Evolutionary conservation across 2,888 invertebrate genomes (phyloP).

Genomic region (Parochlus steinenii): DNA sequence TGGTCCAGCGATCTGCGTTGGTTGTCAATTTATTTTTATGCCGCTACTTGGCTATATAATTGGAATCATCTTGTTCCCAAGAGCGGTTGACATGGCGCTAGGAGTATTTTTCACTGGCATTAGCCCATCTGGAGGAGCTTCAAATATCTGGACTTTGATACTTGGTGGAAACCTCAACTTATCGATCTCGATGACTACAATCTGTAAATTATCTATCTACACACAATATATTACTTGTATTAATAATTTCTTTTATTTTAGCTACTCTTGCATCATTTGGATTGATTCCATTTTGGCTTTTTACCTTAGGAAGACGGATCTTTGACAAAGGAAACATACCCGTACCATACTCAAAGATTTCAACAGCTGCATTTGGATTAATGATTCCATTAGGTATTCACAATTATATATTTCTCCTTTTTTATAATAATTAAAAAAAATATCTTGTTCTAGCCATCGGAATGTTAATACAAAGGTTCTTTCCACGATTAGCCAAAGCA

Average conservation of each 20-base stretch:
- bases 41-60: slow-evolving; percentile 66
- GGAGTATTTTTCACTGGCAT: slow-evolving; percentile 84
- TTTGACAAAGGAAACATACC: slow-evolving; percentile 51
- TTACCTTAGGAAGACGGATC: slow-evolving; percentile 64
- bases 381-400: slow-evolving; percentile 62
- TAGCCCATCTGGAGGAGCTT: slow-evolving; percentile 87
- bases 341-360: slow-evolving; percentile 66
- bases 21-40: slow-evolving; percentile 68
- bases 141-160: slow-evolving; percentile 89
- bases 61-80: slow-evolving; percentile 53
- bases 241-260: slow-evolving; percentile 12
- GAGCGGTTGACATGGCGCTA: slow-evolving; percentile 50
- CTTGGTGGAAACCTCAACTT: slow-evolving; percentile 84
- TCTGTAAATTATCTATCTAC: slow-evolving; percentile 76
- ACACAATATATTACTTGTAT: slow-evolving; percentile 30
- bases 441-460: slow-evolving; percentile 49
- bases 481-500: slow-evolving; percentile 47
- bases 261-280: slow-evolving; percentile 22
- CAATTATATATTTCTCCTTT: no score
- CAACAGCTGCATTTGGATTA: slow-evolving; percentile 53
- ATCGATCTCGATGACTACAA: slow-evolving; percentile 87
- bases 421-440: slow-evolving; percentile 18
- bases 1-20: slow-evolving; percentile 61
- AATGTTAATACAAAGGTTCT: slow-evolving; percentile 44
- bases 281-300: slow-evolving; percentile 83